Evolutionary conservation across 2,113 vertebrate genomes (phyloP).

Genomic region (Vimba vimba): DNA sequence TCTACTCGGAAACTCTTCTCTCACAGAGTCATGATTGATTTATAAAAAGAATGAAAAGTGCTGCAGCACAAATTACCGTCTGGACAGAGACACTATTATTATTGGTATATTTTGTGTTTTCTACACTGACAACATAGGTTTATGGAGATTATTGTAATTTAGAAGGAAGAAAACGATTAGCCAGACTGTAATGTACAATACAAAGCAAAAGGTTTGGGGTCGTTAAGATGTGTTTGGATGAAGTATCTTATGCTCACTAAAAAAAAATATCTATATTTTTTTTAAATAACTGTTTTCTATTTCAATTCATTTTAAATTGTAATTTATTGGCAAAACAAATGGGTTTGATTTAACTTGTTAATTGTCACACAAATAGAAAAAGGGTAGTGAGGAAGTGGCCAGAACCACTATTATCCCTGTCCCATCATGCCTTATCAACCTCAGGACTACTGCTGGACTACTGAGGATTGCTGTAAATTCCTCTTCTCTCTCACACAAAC

Average conservation of each 20-base stretch:
- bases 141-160: too few relatives aligned
- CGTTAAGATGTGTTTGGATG: too few relatives aligned
- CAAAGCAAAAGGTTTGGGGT: too few relatives aligned
- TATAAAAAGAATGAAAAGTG: not conserved
- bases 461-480: not conserved
- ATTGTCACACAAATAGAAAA: not conserved
- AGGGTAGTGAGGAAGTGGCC: not conserved
- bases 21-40: not conserved
- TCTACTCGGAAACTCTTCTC: not conserved
- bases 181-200: not conserved
- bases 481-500: not conserved
- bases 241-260: too few relatives aligned
- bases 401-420: not conserved
- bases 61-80: not conserved
- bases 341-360: not conserved
- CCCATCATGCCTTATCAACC: not conserved
- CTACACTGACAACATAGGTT: not conserved
- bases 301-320: not conserved
- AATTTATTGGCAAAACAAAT: not conserved
- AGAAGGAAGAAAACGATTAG: too few relatives aligned
- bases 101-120: not conserved
- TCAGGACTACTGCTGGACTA: not conserved
- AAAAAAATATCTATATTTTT: too few relatives aligned
- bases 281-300: too few relatives aligned
- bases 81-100: not conserved